Evolutionary conservation across 2,797 vertebrate genomes (phyloP).

Genomic region (Chrysolophus pictus): DNA sequence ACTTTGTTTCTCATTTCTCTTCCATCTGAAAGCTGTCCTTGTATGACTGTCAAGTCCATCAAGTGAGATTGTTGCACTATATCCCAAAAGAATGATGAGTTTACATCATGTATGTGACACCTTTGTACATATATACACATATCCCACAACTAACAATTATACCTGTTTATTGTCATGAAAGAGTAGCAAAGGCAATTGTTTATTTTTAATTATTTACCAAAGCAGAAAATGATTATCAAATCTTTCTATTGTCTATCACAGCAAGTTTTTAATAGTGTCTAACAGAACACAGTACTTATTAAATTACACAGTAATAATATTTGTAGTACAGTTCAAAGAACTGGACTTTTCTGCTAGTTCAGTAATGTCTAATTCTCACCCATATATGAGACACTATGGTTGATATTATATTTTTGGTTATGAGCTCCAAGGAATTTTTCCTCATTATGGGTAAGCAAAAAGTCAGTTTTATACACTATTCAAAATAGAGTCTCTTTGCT

Average conservation of each 20-base stretch:
- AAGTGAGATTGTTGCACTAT: not conserved
- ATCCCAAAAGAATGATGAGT: not conserved
- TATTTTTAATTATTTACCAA: not conserved
- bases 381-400: not conserved
- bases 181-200: not conserved
- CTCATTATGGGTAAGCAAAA: not conserved
- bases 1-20: not conserved
- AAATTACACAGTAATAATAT: not conserved
- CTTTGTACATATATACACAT: not conserved
- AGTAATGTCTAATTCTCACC: not conserved
- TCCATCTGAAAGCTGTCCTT: not conserved
- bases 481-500: not conserved
- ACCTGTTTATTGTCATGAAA: not conserved
- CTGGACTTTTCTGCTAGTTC: not conserved
- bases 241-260: not conserved
- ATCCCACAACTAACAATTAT: accelerated
- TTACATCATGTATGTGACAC: not conserved
- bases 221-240: not conserved
- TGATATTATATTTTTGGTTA: not conserved
- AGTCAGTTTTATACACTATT: not conserved
- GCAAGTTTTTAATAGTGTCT: not conserved
- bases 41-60: not conserved
- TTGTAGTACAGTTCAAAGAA: not conserved
- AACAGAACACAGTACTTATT: not conserved
- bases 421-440: not conserved